A percentile compares a stretch with the other conserved stretches of the same genome.
These are phyloP conservation scores for Nymphalis c-album DNA, from an alignment of 2,888 invertebrate genomes.

Conservation along the genomic window DNA sequence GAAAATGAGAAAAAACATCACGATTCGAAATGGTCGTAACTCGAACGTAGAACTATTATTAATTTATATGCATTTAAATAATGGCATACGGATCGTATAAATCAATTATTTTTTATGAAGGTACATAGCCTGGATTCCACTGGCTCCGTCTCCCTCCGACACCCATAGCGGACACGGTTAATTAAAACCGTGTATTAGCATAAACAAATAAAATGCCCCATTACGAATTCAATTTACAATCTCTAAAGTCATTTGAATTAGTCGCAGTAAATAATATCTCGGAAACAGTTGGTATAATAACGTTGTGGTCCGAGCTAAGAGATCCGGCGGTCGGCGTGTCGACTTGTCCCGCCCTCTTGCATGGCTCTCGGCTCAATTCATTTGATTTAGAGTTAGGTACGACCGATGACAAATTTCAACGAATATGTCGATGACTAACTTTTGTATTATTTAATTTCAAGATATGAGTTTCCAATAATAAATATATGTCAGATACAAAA, in stretches of 20 bases:
- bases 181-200: slow-evolving; percentile 79
- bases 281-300: slow-evolving; percentile 65
- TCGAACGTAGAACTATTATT: slow-evolving; percentile 49
- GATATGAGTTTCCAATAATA: too few species aligned
- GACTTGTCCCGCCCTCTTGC: too few species aligned
- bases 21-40: slow-evolving; percentile 36
- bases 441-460: too few species aligned
- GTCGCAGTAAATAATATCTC: slow-evolving; percentile 78
- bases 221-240: slow-evolving; percentile 81
- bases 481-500: too few species aligned
- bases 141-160: slow-evolving; percentile 43
- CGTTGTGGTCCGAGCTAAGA: slow-evolving; percentile 42
- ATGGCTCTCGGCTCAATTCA: neutral
- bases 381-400: neutral
- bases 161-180: slow-evolving; percentile 57
- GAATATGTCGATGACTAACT: too few species aligned
- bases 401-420: too few species aligned
- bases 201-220: slow-evolving; percentile 81
- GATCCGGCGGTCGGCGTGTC: slow-evolving; percentile 9
- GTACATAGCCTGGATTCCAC: slow-evolving; percentile 58
- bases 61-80: slow-evolving; percentile 65
- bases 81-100: slow-evolving; percentile 72
- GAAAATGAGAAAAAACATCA: slow-evolving; percentile 24
- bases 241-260: slow-evolving; percentile 76
- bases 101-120: slow-evolving; percentile 51